Evolutionary conservation across 2,888 invertebrate species (phyloP).

Genomic region (Philereme vetulata): DNA sequence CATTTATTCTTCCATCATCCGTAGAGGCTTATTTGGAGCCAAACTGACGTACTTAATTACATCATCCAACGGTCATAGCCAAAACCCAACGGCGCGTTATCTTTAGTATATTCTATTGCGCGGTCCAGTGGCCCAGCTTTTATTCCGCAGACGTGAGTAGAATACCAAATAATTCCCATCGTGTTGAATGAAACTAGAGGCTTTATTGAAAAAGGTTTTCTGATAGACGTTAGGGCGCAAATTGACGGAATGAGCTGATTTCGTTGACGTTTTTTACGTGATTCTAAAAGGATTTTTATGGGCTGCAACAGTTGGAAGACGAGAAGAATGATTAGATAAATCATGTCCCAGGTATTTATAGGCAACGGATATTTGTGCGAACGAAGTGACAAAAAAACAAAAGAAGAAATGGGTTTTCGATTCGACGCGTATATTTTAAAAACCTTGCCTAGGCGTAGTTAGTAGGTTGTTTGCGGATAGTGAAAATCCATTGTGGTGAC

Average conservation of each 20-base stretch:
- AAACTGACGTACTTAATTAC: slow-evolving; percentile 47
- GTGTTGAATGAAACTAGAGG: slow-evolving; percentile 32
- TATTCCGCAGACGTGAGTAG: slow-evolving; percentile 49
- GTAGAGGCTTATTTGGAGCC: slow-evolving; percentile 23
- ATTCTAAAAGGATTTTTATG: slow-evolving; percentile 11
- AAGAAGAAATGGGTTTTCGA: too few relatives aligned
- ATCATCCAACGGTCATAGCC: slow-evolving; percentile 43
- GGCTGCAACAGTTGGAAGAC: not conserved
- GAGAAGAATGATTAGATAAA: not conserved
- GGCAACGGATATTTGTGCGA: too few relatives aligned
- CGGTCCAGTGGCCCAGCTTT: slow-evolving; percentile 44
- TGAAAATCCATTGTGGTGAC: too few relatives aligned
- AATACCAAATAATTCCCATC: slow-evolving; percentile 38
- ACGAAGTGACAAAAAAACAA: too few relatives aligned
- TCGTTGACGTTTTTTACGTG: slow-evolving; percentile 7
- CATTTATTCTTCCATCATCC: slow-evolving; percentile 5
- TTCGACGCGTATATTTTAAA: too few relatives aligned
- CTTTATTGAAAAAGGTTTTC: slow-evolving; percentile 48
- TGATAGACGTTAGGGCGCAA: slow-evolving; percentile 12
- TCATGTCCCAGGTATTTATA: too few relatives aligned
- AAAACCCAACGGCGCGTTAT: slow-evolving; percentile 46
- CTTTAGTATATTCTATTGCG: slow-evolving; percentile 46
- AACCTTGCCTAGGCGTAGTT: too few relatives aligned
- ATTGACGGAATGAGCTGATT: slow-evolving; percentile 16
- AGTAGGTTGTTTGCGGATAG: too few relatives aligned